These are phyloP conservation scores for Thecophora atra DNA, from an alignment of 2,888 invertebrate genomes.

Conservation along the genomic window DNA sequence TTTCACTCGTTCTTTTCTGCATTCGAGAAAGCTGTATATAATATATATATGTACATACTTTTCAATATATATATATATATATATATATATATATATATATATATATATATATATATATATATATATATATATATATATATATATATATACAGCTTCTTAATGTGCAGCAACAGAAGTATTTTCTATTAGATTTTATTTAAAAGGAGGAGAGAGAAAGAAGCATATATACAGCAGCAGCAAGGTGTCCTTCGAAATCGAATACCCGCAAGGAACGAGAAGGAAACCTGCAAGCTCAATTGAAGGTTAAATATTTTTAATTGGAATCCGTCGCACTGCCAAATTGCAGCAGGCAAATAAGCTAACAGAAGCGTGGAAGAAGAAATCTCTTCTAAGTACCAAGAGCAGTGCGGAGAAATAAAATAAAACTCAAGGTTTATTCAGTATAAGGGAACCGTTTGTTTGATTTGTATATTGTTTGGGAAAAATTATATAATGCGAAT, in stretches of 20 bases:
- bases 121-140: too few relatives aligned
- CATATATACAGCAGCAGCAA: constrained; percentile 8
- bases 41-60: background rate
- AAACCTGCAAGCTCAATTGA: constrained; percentile 27
- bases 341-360: background rate
- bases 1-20: background rate
- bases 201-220: background rate
- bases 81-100: too few relatives aligned
- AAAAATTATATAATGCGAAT: too few relatives aligned
- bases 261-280: background rate
- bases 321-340: constrained; percentile 7
- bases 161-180: background rate
- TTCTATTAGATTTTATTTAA: background rate
- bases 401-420: too few relatives aligned
- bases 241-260: background rate
- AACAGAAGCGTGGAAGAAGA: too few relatives aligned
- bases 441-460: too few relatives aligned
- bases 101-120: background rate
- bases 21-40: constrained; percentile 1
- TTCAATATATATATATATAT: too few relatives aligned
- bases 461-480: too few relatives aligned
- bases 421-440: too few relatives aligned
- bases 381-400: too few relatives aligned
- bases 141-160: background rate
- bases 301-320: constrained; percentile 36